phyloP scores from a whole-genome alignment of 2,888 invertebrate species.

The Blastobasis adustella region DNA sequence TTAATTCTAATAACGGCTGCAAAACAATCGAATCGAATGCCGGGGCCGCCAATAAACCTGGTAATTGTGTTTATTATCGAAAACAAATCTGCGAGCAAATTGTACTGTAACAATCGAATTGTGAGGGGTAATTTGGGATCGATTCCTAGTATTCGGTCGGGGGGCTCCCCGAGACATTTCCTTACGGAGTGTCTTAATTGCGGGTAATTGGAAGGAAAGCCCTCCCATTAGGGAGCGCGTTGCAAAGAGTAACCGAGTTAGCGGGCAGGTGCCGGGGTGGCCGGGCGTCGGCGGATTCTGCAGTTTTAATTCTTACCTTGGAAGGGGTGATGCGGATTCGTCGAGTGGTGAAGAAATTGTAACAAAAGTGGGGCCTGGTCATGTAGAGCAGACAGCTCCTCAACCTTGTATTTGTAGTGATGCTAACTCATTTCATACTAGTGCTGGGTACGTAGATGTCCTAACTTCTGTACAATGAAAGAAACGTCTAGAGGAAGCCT shows the following conservation, averaged over 20 bases:
- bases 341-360: too few relatives aligned
- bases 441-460: too few relatives aligned
- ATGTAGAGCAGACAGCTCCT: too few relatives aligned
- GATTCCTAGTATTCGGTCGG: conserved; percentile 21
- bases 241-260: conserved; percentile 69
- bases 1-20: too few relatives aligned
- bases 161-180: conserved; percentile 37
- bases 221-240: conserved; percentile 53
- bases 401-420: too few relatives aligned
- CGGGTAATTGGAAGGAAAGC: conserved; percentile 68
- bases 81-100: conserved; percentile 23
- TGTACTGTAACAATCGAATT: conserved; percentile 20
- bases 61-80: conserved; percentile 34
- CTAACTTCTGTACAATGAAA: too few relatives aligned
- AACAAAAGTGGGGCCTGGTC: too few relatives aligned
- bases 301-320: too few relatives aligned
- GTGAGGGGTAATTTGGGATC: conserved; percentile 29
- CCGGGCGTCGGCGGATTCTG: conserved; percentile 13
- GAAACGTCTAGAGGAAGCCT: too few relatives aligned
- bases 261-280: conserved; percentile 51
- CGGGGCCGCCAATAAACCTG: conserved; percentile 12
- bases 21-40: too few relatives aligned
- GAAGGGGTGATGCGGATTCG: too few relatives aligned
- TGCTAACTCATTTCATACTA: too few relatives aligned
- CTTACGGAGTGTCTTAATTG: conserved; percentile 63